Conservation (phyloP, 2,797 vertebrate species). For the Oophaga sylvatica region DNA sequence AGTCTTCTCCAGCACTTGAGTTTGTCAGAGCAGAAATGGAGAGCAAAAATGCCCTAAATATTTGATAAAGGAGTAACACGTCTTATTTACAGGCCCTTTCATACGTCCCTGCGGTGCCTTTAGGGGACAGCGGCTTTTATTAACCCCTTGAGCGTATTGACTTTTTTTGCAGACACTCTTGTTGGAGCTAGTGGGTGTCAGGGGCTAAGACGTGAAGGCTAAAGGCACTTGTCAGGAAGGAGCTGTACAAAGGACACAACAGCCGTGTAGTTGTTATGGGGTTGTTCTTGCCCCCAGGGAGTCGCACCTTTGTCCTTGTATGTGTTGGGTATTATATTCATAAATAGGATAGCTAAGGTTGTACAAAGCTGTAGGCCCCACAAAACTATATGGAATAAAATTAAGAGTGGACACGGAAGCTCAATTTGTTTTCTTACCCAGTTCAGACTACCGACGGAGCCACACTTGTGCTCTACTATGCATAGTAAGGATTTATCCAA, state of each 20-base stretch:
- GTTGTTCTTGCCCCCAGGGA: background rate
- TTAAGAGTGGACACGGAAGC: no score
- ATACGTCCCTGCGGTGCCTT: slow-evolving; percentile 17
- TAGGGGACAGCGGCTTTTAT: background rate
- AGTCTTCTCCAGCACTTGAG: slow-evolving; percentile 9
- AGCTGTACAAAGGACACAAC: background rate
- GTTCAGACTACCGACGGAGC: no score
- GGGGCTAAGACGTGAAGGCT: no score
- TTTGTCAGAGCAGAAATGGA: slow-evolving; percentile 35
- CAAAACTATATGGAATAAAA: background rate
- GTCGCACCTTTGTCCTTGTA: background rate
- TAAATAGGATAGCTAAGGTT: background rate
- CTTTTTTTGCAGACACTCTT: background rate
- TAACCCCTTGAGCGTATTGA: slow-evolving; percentile 20
- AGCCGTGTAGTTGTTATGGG: background rate
- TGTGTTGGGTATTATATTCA: background rate
- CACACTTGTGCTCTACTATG: no score
- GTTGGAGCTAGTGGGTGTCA: background rate
- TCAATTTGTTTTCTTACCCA: background rate
- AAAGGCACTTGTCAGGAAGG: background rate
- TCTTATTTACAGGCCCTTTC: slow-evolving; percentile 38
- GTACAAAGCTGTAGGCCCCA: background rate
- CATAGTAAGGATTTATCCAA: background rate
- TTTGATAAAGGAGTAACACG: slow-evolving; percentile 46
- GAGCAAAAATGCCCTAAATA: slow-evolving; percentile 45